A percentile compares a stretch with the other conserved stretches of the same genome.
Conservation (phyloP, 2,888 invertebrate species). For the Sussaba pulchella region DNA sequence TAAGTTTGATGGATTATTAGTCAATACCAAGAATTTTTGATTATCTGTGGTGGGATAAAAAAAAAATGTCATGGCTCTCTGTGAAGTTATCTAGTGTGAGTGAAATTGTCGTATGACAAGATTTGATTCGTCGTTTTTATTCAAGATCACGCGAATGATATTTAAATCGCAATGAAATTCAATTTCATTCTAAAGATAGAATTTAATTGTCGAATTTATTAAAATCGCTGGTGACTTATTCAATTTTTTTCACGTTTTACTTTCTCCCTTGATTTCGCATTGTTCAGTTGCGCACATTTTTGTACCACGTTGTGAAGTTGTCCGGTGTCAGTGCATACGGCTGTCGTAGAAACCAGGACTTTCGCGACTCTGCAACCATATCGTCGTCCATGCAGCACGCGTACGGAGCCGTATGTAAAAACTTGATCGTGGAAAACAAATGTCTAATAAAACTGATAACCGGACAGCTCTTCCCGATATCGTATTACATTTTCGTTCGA, state of each 20-base stretch:
- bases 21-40: neutral
- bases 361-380: neutral
- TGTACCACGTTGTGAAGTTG: slow-evolving; percentile 15
- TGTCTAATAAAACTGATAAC: neutral
- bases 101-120: neutral
- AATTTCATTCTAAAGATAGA: neutral
- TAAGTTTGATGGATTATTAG: neutral
- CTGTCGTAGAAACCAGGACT: neutral
- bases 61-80: neutral
- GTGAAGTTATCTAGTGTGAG: slow-evolving; percentile 18
- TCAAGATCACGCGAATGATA: neutral
- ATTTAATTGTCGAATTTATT: neutral
- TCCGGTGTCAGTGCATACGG: slow-evolving; percentile 15
- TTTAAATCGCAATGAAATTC: neutral
- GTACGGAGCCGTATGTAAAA: slow-evolving; percentile 3
- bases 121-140: neutral
- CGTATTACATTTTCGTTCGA: neutral
- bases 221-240: neutral
- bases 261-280: neutral
- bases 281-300: neutral
- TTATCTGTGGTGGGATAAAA: neutral
- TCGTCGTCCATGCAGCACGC: slow-evolving; percentile 16
- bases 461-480: neutral
- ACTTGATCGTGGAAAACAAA: neutral
- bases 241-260: neutral